Base-by-base conservation (phyloP, 2,888 invertebrate species). In the Pandemis corylana region DNA sequence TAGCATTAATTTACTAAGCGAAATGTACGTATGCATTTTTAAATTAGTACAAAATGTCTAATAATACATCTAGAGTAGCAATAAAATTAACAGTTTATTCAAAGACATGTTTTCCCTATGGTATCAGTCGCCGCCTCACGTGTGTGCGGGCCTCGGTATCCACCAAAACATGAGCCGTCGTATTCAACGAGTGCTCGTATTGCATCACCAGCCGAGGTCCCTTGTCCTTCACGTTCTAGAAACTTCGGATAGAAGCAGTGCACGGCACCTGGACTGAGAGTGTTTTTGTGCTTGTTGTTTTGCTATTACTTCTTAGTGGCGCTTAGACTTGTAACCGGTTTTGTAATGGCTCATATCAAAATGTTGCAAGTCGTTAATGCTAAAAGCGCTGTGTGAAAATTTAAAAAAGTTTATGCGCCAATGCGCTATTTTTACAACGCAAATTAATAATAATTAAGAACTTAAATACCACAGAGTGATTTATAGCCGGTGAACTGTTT, bases 261-360 rank as follows among this genome's bases (percentile, higher is more conserved):
- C 74, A 74, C 74, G 74, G 74, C 74, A 61, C 65, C 51, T 49
- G 66, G 74, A 70, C 74, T 70, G 13, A 10, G 69, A 70, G 82
- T 81, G 82, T 80, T 83, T 56, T 82, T 86, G 85, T 87, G 88
- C 89, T 89, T 87, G 78, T 78, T 81, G 79, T 82, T 83, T 83
- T 81, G 81, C 82, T 82, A 79, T 76, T 72, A 77, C 83, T 82
- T 82, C 80, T 78, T 86, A 61, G 41, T 83, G 81, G 81, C 81
- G 84, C 84, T 84, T 78, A 56, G 76, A 73, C 76, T 76, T 76
- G 76, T 72, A 59, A 77, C 70, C 70, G 59, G 44, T 69, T 71
- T 65, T 70, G 68, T 70, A 77, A 71, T 78, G 76, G 73, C 75
- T 75, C 76, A 76, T 74, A 74, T 76, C 65, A 65, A 49, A 44